A percentile compares a stretch with the other conserved stretches of the same genome.
phyloP scores from a whole-genome alignment of 2,113 vertebrate species.

The Eublepharis macularius region DNA sequence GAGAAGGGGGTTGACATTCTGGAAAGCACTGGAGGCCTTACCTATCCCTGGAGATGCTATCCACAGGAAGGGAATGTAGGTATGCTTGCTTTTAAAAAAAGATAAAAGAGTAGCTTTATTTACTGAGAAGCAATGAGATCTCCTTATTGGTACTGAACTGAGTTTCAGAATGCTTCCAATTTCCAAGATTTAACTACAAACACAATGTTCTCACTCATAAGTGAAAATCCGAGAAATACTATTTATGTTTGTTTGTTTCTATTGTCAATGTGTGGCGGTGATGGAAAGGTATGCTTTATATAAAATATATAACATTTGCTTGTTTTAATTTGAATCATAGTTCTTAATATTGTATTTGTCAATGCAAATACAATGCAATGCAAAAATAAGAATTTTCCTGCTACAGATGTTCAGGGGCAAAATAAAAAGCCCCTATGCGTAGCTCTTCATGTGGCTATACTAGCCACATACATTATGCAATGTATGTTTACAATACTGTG shows the following conservation, averaged over 20 bases:
- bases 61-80: background rate
- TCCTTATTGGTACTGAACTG: background rate
- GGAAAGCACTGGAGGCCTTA: conserved; percentile 8
- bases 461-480: background rate
- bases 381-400: background rate
- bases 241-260: background rate
- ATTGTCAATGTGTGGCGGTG: background rate
- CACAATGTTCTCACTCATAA: background rate
- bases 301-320: no score
- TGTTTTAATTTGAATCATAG: background rate
- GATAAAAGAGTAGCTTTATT: background rate
- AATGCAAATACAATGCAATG: background rate
- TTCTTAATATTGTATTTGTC: background rate
- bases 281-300: no score
- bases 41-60: background rate
- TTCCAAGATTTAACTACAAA: background rate
- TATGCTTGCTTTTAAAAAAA: background rate
- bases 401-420: background rate
- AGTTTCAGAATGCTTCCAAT: background rate
- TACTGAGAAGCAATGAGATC: background rate
- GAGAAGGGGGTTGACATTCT: background rate
- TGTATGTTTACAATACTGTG: background rate
- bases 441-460: background rate
- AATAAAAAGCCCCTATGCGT: background rate
- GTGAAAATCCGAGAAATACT: background rate